These are phyloP conservation scores for Panurus biarmicus DNA, from an alignment of 2,113 vertebrate species.

Conservation along the genomic window DNA sequence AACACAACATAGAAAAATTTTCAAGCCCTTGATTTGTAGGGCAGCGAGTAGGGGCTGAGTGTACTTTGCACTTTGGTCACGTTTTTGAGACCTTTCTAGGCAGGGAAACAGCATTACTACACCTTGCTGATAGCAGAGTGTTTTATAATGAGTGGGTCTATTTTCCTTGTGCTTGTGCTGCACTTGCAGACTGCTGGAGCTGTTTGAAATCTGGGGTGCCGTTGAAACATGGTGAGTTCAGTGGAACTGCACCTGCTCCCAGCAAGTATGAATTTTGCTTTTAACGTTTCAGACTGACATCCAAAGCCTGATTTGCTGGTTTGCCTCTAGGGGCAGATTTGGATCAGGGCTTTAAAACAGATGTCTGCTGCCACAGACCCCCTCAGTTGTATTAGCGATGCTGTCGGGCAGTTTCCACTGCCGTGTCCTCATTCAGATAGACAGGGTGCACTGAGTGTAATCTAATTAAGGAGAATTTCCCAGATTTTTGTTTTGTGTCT, in stretches of 20 bases:
- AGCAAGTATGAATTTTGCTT: background rate
- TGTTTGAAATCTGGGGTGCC: background rate
- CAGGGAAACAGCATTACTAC: background rate
- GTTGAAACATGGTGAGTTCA: background rate
- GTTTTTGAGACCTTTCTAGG: background rate
- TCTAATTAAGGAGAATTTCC: conserved; percentile 27
- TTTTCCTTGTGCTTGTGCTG: background rate
- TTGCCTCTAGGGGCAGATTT: conserved; percentile 33
- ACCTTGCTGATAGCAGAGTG: background rate
- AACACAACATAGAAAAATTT: background rate
- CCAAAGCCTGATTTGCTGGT: background rate
- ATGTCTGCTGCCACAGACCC: background rate
- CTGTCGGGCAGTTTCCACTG: background rate
- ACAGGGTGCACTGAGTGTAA: background rate
- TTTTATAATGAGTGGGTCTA: background rate
- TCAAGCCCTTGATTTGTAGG: background rate
- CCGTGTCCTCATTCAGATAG: background rate
- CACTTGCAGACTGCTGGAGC: background rate
- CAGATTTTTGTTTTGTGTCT: background rate
- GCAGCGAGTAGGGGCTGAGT: accelerated
- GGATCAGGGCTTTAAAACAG: background rate
- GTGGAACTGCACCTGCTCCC: background rate
- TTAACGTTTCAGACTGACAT: background rate
- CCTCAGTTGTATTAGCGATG: background rate
- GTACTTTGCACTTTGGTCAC: background rate